Base-by-base conservation (phyloP, 2,797 vertebrate genomes). In the Perodicticus potto region DNA sequence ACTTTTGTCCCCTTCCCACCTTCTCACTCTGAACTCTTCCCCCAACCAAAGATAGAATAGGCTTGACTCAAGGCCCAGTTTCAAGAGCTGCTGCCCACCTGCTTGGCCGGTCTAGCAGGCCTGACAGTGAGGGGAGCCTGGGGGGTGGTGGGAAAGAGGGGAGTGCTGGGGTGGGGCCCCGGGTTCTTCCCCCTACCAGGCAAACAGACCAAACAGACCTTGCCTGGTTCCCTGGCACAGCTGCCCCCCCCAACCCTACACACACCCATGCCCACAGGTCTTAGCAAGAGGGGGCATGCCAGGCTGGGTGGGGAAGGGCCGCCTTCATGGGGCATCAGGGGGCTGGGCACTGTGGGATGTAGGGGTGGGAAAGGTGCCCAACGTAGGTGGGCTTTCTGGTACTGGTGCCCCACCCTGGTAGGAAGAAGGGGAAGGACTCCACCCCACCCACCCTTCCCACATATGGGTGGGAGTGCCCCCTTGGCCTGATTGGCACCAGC, bases 21-120 rank as follows among this genome's bases (percentile, higher is more conserved):
- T 88, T 76, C 94, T 96, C 69, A 69, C 85, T 82, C 92, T 77
- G 10, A 27, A 86, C 32, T 90, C 89, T 96, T 90, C 27, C 83
- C 89, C 61, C 94, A 61, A 90, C 92, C 93, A 76, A 43, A 85
- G 94, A 95, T 78, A 92, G 20, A 73, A 78, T 95, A 96, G 67
- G 83, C 83, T 97, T 55, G 94, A 96, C 97, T 95, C 97, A 91
- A 86, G 76, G 34, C 95, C 67, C 12, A 85, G 97, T 97, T 97
- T 97, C 96, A 95, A 93, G 95, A 97, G 95, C 94, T 53, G 87
- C 11, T 97, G 96, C 96, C 98, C 97, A 97, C 98, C 97, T 97
- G 98, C 97, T 97, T 53, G 97, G 98, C 98, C 98, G 98, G 98
- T 98, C 96, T 85, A 98, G 98, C 98, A 98, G 98, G 98, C 98